Evolutionary conservation across 2,797 vertebrate species (phyloP).

Genomic region (Moxostoma hubbsi): DNA sequence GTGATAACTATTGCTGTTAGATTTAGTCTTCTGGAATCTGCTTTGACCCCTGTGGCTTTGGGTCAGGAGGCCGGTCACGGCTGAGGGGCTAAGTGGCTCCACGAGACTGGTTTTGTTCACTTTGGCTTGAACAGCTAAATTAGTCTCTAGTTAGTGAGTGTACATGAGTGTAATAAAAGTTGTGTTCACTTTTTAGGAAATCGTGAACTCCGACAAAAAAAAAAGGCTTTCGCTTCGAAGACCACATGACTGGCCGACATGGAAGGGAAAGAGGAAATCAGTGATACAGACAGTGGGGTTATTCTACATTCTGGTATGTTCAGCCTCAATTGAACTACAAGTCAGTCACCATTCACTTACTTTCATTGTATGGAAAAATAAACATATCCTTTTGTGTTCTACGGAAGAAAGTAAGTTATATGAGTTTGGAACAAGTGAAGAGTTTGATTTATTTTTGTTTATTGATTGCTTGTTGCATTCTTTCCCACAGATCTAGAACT

Average conservation of each 20-base stretch:
- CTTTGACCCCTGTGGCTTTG: slow-evolving; percentile 44
- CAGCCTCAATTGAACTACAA: not conserved
- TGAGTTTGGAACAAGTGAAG: too few species aligned
- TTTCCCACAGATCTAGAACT: slow-evolving; percentile 57
- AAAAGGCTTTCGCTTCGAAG: slow-evolving; percentile 56
- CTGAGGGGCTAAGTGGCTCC: slow-evolving; percentile 42
- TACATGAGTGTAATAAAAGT: slow-evolving; percentile 19
- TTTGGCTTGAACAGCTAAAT: slow-evolving; percentile 28
- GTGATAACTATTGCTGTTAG: slow-evolving; percentile 48
- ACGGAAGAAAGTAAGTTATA: too few species aligned
- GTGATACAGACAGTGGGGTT: slow-evolving; percentile 88
- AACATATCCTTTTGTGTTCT: too few species aligned
- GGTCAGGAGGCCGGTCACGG: slow-evolving; percentile 43
- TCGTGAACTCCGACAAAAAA: slow-evolving; percentile 55
- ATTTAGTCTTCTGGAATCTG: slow-evolving; percentile 45
- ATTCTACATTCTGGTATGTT: slow-evolving; percentile 87
- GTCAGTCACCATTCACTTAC: not conserved
- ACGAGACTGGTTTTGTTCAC: slow-evolving; percentile 35
- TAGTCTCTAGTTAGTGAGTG: slow-evolving; percentile 11
- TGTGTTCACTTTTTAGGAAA: slow-evolving; percentile 64
- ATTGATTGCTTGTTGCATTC: slow-evolving; percentile 50
- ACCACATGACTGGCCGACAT: slow-evolving; percentile 67
- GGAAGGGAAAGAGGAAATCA: slow-evolving; percentile 86
- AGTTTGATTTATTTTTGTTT: too few species aligned
- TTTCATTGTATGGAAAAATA: too few species aligned